Evolutionary conservation across 1,140 invertebrate species (phyloP), one percentile per base, ranked within the genome.

Genomic region (Seison nebaliae): DNA sequence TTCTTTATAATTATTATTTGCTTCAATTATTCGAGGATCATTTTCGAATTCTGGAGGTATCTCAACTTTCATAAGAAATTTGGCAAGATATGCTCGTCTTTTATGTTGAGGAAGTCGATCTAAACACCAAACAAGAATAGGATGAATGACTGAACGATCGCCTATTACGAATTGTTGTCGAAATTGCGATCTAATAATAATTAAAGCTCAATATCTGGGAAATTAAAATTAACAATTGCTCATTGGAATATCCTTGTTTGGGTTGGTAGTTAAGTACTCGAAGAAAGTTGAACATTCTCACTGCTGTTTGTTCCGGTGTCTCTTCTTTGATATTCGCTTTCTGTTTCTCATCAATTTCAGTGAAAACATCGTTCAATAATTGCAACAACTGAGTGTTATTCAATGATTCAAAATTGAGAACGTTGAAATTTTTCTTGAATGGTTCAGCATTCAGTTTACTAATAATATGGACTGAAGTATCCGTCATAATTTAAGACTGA

Each of bases 371-470:
- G 45, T 64, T 70, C 3, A 74, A 49, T 38, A 72, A 54, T 59
- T 80, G 75, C 31, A 79, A 50, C 30, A 78, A 54, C 47, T 74
- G 68, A 35, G 73, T 68, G 18, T 70, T 65, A 40, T 66, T 66
- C 28, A 79, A 53, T n/a, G 71, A 67, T 60, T 79, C 76, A 58
- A 79, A 79, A 41, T 71, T 72, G 46, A 80, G 76, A 34, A 79
- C 55, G 48, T 76, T 78, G 45, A 72, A 76, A 47, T 70, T 74
- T 48, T 71, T 72, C 35, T 66, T 68, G 45, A 77, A 70, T 6
- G 69, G 67, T 30, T 66, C 58, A 48, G 72, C 69, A 52, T 75
- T 76, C 42, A 80, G 50, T 55, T 73, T 70, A 40, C 64, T 65
- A 21, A 78, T 67, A 38, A 79, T 73, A 51, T n/a, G n/a, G n/a